Evolutionary conservation across 2,113 vertebrate genomes (phyloP).

Genomic region (Pica pica): DNA sequence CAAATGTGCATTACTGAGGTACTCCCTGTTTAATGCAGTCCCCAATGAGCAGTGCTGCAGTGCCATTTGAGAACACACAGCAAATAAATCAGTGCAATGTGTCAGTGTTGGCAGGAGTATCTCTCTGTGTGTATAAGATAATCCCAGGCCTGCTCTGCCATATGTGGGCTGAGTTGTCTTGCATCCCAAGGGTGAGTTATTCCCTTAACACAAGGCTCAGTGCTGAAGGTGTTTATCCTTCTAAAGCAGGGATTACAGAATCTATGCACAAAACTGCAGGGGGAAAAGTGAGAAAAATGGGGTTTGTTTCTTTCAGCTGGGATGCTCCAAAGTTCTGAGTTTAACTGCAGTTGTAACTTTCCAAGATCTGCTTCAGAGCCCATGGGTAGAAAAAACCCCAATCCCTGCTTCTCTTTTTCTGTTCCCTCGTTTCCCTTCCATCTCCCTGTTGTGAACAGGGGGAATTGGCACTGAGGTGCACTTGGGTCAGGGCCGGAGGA

Average conservation of each 20-base stretch:
- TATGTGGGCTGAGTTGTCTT: neutral
- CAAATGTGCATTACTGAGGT: neutral
- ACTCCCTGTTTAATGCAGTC: neutral
- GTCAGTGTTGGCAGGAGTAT: neutral
- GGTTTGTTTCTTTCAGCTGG: neutral
- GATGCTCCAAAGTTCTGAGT: neutral
- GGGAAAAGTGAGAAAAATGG: neutral
- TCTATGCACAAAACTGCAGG: neutral
- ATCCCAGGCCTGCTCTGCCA: neutral
- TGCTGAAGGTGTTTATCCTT: neutral
- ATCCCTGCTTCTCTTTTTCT: neutral
- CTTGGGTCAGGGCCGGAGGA: conserved; percentile 14
- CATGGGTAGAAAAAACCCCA: neutral
- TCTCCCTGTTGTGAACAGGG: conserved; percentile 1
- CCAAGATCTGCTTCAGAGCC: neutral
- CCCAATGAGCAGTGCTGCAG: neutral
- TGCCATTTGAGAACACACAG: neutral
- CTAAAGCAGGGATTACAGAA: neutral
- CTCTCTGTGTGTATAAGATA: neutral
- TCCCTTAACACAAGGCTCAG: neutral
- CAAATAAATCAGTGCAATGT: neutral
- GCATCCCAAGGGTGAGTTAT: neutral
- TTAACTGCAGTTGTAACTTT: neutral
- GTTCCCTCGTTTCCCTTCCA: conserved; percentile 6
- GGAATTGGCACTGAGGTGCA: conserved; percentile 3